phyloP scores from a whole-genome alignment of 1,140 invertebrate genomes.

The Meteorus sp. region DNA sequence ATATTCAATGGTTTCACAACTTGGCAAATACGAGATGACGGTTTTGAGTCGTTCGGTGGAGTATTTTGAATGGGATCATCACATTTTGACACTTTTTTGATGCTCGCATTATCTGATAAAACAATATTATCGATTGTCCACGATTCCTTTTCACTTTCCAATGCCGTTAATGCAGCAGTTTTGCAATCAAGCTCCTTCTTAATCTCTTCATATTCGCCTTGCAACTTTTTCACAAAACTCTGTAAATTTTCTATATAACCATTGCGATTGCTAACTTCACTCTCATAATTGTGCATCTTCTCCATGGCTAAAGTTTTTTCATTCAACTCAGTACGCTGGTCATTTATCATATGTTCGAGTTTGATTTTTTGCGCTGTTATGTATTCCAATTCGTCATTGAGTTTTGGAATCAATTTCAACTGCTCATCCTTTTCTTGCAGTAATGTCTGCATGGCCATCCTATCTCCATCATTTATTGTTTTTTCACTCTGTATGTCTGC shows the following conservation, averaged over 20 bases:
- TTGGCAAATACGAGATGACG: not conserved
- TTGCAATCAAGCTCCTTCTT: constrained; percentile 21
- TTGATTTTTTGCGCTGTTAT: constrained; percentile 6
- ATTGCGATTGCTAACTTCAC: constrained; percentile 4
- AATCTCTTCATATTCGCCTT: constrained; percentile 23
- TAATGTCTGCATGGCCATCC: not conserved
- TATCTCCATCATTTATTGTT: not conserved
- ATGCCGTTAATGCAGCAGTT: not conserved
- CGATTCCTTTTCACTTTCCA: constrained; percentile 24
- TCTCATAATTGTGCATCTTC: constrained; percentile 22
- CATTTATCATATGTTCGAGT: not conserved
- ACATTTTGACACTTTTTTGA: not conserved
- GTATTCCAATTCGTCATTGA: constrained; percentile 10
- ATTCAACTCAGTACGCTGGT: constrained; percentile 1
- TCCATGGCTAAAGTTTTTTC: constrained; percentile 21
- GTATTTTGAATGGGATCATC: not conserved
- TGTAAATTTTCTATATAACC: not conserved
- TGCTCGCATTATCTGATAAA: constrained; percentile 21
- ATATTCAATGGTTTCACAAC: constrained; percentile 13
- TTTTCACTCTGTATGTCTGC: constrained; percentile 8
- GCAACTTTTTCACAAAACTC: not conserved
- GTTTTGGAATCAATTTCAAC: not conserved
- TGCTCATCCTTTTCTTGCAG: constrained; percentile 4
- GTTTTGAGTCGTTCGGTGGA: not conserved
- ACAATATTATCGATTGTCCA: constrained; percentile 17